phyloP scores from a whole-genome alignment of 2,113 vertebrate species.

The Taurulus bubalis region DNA sequence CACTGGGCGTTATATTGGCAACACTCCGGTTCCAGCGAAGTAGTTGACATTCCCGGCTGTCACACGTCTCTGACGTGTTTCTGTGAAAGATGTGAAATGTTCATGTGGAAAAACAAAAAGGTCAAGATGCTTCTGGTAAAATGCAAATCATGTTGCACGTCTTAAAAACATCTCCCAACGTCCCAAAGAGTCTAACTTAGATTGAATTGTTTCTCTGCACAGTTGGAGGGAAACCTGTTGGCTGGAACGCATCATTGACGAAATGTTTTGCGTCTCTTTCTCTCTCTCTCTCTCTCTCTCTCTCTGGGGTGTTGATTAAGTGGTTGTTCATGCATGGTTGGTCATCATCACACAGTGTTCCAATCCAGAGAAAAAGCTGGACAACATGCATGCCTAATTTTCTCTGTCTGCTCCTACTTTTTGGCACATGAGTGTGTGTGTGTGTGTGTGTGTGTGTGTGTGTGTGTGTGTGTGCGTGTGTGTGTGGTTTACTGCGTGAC shows the following conservation, averaged over 20 bases:
- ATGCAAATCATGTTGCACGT: slow-evolving; percentile 47
- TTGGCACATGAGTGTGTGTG: neutral
- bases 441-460: slow-evolving; percentile 4
- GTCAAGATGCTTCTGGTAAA: slow-evolving; percentile 41
- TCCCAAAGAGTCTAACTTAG: neutral
- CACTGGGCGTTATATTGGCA: slow-evolving; percentile 22
- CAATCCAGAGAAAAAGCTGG: slow-evolving; percentile 32
- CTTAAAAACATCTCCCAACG: slow-evolving; percentile 7
- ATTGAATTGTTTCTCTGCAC: slow-evolving; percentile 32
- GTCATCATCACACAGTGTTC: slow-evolving; percentile 50
- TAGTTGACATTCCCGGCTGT: slow-evolving; percentile 34
- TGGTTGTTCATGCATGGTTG: slow-evolving; percentile 68
- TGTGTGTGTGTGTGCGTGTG: slow-evolving; percentile 2
- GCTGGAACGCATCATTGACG: slow-evolving; percentile 37
- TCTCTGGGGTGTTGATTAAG: slow-evolving; percentile 51
- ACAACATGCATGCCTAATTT: slow-evolving; percentile 21
- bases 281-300: neutral
- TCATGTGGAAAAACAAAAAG: slow-evolving; percentile 46
- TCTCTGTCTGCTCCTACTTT: slow-evolving; percentile 9
- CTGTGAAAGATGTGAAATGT: slow-evolving; percentile 25
- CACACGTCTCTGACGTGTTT: slow-evolving; percentile 34
- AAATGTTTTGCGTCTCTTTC: slow-evolving; percentile 7
- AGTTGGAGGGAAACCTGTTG: slow-evolving; percentile 28
- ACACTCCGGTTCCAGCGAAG: slow-evolving; percentile 20
- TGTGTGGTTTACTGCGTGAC: neutral